Conservation (phyloP, 1,140 invertebrate genomes). For the Ceratina japonica region DNA sequence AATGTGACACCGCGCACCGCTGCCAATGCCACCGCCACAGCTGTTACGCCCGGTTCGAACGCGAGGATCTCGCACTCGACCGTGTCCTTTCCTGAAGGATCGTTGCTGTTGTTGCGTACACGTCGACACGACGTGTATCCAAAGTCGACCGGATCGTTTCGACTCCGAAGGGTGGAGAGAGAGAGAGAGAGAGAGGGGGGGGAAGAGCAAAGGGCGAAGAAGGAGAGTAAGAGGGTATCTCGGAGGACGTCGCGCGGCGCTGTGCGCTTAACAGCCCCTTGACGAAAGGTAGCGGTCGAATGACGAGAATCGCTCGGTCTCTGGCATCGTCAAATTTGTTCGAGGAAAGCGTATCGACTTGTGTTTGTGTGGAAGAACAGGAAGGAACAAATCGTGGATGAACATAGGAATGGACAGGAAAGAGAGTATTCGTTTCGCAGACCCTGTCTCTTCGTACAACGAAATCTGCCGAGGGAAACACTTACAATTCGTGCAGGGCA, state of each 20-base stretch:
- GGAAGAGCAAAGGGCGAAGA: not conserved
- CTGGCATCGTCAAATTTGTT: conserved; percentile 32
- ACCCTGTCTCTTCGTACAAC: conserved; percentile 57
- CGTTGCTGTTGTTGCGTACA: not conserved
- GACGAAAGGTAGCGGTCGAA: conserved; percentile 41
- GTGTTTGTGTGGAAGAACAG: conserved; percentile 53
- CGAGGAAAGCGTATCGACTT: conserved; percentile 37
- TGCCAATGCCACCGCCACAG: conserved; percentile 64
- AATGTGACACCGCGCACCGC: conserved; percentile 59
- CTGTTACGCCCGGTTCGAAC: conserved; percentile 48
- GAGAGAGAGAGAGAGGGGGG: not conserved
- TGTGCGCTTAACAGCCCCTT: not conserved
- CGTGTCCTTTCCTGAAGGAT: conserved; percentile 49
- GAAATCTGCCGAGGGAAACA: not conserved
- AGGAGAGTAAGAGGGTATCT: not conserved
- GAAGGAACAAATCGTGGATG: conserved; percentile 56
- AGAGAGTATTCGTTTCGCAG: conserved; percentile 37
- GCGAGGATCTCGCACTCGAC: conserved; percentile 39
- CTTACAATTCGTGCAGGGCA: not conserved
- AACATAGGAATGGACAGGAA: conserved; percentile 59
- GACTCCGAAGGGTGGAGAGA: not conserved
- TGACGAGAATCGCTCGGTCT: conserved; percentile 28
- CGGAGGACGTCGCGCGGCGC: not conserved
- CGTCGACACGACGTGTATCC: too few species aligned
- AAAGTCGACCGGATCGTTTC: not conserved